These are phyloP conservation scores for Bombus confusus DNA, from an alignment of 1,140 invertebrate species.

Conservation along the genomic window DNA sequence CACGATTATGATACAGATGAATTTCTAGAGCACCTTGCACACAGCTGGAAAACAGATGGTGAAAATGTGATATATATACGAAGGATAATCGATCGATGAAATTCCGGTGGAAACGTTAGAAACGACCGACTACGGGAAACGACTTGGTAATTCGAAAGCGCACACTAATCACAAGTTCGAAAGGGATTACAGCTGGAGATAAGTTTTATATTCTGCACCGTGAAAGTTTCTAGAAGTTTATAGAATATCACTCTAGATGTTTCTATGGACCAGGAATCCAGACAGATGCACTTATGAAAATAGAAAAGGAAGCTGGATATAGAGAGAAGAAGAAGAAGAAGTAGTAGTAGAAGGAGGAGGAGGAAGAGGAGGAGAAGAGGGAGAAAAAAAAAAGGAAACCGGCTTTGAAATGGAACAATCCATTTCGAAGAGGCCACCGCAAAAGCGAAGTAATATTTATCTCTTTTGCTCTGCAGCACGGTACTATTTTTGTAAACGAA, in stretches of 20 bases:
- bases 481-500: slow-evolving; percentile 17
- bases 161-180: neutral
- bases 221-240: slow-evolving; percentile 22
- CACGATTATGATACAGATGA: neutral
- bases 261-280: slow-evolving; percentile 43
- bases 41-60: neutral
- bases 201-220: slow-evolving; percentile 21
- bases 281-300: slow-evolving; percentile 16
- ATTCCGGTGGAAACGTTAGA: no score
- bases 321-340: neutral
- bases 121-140: neutral
- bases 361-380: neutral
- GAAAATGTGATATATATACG: no score
- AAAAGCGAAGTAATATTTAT: slow-evolving; percentile 40
- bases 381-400: neutral
- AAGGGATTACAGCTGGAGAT: slow-evolving; percentile 6
- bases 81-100: neutral
- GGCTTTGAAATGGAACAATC: slow-evolving; percentile 6
- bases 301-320: neutral
- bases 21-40: neutral
- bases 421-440: slow-evolving; percentile 1
- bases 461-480: neutral
- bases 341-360: neutral
- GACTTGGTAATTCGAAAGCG: neutral
- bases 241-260: slow-evolving; percentile 51